phyloP scores from a whole-genome alignment of 2,113 vertebrate genomes.

The Chaetorhynchus papuensis region DNA sequence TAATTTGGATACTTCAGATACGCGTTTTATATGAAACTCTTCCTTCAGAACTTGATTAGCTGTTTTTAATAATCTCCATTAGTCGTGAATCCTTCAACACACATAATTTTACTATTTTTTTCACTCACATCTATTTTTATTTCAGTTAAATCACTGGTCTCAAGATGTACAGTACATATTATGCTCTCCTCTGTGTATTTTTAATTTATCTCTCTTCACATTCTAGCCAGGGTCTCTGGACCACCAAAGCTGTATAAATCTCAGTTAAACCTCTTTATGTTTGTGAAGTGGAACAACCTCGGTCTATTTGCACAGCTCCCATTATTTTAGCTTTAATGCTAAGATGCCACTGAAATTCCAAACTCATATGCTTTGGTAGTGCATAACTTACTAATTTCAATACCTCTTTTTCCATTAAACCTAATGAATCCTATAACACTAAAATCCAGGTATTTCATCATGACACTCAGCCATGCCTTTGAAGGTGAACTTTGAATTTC shows the following conservation, averaged over 20 bases:
- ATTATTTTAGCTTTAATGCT: not conserved
- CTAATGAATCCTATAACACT: not conserved
- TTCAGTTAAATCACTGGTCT: not conserved
- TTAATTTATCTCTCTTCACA: not conserved
- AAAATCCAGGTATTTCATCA: not conserved
- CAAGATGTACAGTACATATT: not conserved
- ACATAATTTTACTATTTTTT: not conserved
- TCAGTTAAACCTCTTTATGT: not conserved
- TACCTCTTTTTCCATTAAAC: not conserved
- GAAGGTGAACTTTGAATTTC: not conserved
- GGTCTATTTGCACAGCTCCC: not conserved
- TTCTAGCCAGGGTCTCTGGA: not conserved
- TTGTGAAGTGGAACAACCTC: not conserved
- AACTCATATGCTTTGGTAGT: not conserved
- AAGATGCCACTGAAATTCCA: not conserved
- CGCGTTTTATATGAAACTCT: not conserved
- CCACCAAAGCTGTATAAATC: not conserved
- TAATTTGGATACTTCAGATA: slow-evolving; percentile 26
- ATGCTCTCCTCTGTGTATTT: not conserved
- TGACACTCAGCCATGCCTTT: not conserved
- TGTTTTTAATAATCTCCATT: slow-evolving; percentile 17
- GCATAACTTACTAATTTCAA: not conserved
- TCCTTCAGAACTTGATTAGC: slow-evolving; percentile 45
- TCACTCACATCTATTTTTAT: slow-evolving; percentile 11
- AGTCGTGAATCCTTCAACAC: not conserved